A percentile compares a stretch with the other conserved stretches of the same genome.
These are phyloP conservation scores for Anthopleura sola DNA, from an alignment of 64 coral and sea anemone species.

Conservation along the genomic window DNA sequence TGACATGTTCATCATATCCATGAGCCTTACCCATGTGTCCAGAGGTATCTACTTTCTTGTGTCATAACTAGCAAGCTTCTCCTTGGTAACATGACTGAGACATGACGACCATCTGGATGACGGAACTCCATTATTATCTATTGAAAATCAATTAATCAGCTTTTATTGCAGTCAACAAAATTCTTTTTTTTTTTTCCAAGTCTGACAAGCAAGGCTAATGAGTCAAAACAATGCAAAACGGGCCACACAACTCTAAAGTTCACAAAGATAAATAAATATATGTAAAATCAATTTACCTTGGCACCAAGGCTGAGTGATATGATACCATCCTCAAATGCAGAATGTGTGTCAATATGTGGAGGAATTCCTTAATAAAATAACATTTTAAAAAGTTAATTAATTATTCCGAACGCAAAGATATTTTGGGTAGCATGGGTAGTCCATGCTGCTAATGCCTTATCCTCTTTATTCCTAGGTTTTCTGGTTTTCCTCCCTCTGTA, in stretches of 20 bases:
- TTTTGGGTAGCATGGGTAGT: too few species aligned
- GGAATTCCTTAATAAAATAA: conserved; percentile 77
- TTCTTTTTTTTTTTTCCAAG: too few species aligned
- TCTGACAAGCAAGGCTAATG: too few species aligned
- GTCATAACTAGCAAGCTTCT: conserved; percentile 93
- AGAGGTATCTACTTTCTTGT: conserved; percentile 87
- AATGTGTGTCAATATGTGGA: conserved; percentile 95
- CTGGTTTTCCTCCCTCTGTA: too few species aligned
- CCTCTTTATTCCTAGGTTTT: too few species aligned
- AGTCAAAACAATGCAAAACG: too few species aligned
- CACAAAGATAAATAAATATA: too few species aligned
- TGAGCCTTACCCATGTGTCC: conserved; percentile 87
- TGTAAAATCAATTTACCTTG: conserved; percentile 35
- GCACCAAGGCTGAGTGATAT: conserved; percentile 92
- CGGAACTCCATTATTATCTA: conserved; percentile 94
- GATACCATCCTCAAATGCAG: conserved; percentile 96
- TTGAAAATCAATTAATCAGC: background rate
- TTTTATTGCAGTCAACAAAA: too few species aligned
- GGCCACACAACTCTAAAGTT: too few species aligned
- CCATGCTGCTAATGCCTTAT: too few species aligned
- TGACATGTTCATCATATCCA: too few species aligned
- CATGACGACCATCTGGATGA: conserved; percentile 80
- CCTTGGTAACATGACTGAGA: conserved; percentile 70
- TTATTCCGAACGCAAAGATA: too few species aligned
- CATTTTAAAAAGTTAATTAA: background rate